These are phyloP conservation scores for Phalacrocorax brasilianus DNA, from an alignment of 2,113 vertebrate genomes.

Conservation along the genomic window DNA sequence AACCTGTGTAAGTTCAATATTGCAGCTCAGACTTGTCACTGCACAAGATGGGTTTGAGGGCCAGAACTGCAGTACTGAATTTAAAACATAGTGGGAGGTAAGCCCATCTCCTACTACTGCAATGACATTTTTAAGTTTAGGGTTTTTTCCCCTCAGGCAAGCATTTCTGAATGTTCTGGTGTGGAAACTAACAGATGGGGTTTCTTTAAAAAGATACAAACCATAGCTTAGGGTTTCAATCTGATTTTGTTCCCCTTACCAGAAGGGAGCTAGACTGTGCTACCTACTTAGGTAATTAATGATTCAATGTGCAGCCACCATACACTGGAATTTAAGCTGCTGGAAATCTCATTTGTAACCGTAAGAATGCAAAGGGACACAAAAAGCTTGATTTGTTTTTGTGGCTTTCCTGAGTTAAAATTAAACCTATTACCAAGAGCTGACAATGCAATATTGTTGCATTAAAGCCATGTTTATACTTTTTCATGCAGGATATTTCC, in stretches of 20 bases:
- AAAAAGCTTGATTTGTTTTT: constrained; percentile 69
- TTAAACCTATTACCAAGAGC: constrained; percentile 65
- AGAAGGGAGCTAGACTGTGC: constrained; percentile 47
- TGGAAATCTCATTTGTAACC: constrained; percentile 74
- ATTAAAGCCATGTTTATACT: constrained; percentile 54
- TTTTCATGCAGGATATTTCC: constrained; percentile 58
- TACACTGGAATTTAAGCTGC: constrained; percentile 55
- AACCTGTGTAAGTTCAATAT: not conserved
- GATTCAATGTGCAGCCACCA: constrained; percentile 64
- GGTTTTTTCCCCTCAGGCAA: constrained; percentile 42
- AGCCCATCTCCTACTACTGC: not conserved
- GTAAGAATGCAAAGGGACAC: constrained; percentile 66
- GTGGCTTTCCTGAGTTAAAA: constrained; percentile 67
- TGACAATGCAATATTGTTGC: constrained; percentile 53
- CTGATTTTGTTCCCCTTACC: constrained; percentile 17
- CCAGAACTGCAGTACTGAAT: constrained; percentile 25
- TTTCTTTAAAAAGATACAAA: constrained; percentile 69
- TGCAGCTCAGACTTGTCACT: not conserved
- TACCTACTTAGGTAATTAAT: constrained; percentile 72
- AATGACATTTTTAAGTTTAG: constrained; percentile 13
- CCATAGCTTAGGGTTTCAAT: constrained; percentile 38
- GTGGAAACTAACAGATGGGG: constrained; percentile 68
- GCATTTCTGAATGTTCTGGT: constrained; percentile 56
- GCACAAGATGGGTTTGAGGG: not conserved
- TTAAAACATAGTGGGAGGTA: constrained; percentile 36